Evolutionary conservation across 1,140 invertebrate genomes (phyloP), one percentile per base, ranked within the genome.

Genomic region (Drosophila truncata): DNA sequence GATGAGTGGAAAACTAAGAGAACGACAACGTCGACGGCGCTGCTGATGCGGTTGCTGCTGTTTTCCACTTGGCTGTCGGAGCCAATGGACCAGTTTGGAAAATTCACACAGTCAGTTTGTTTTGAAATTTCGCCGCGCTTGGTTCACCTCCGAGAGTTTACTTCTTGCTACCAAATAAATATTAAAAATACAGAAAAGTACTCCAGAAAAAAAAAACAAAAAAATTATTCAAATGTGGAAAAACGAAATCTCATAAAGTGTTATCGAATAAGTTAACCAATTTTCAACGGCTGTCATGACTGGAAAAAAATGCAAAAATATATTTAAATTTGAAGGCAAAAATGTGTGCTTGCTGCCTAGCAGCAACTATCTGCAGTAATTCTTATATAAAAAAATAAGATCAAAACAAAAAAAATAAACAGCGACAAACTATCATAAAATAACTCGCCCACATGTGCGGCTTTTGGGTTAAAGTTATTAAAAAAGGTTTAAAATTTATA

Each of bases 51-150:
- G 37, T 78, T 39, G 64, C 65, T 57, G 54, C 50, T 66, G 84
- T 66, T 71, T 88, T 88, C 82, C 80, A 84, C 85, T 90, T 59
- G 64, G 71, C 74, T 77, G 77, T 84, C 69, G 67, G 77, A 76
- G 63, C 52, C 55, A 78, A 82, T 91, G 88, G 88, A 91, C 88
- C 88, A 82, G 84, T 91, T 88, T 77, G 88, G 78, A 91, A 91
- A 91, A 91, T 85, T 84, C 81, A 50, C 81, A 84, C 76, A 74
- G 55, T 91, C 84, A 91, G 88, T 91, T 91, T 91, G 84, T 90
- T 91, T 91, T 91, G 67, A 91, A 90, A 82, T 75, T 82, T 76
- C 70, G 88, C 70, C 88, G 81, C 76, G 88, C 67, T 63, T 35
- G 65, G 84, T 88, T 87, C 77, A 78, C 54, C 31, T 58, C 23